Evolutionary conservation across 1,140 invertebrate species (phyloP).

Genomic region (Hyles vespertilio): DNA sequence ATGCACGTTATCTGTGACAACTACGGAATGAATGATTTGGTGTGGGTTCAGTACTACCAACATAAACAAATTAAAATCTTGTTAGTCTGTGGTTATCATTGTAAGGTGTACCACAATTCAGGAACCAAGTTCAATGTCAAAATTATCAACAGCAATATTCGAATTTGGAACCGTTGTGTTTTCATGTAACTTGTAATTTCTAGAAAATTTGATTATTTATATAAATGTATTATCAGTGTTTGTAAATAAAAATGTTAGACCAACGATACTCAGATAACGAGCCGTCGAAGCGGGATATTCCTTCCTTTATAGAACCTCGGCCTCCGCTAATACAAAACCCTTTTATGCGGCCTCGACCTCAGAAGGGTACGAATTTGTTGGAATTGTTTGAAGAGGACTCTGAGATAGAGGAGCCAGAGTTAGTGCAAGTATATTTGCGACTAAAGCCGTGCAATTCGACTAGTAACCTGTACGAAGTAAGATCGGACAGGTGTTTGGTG

Average conservation of each 20-base stretch:
- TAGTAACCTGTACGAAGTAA: conserved; percentile 56
- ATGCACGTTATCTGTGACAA: too few species aligned
- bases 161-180: too few species aligned
- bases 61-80: too few species aligned
- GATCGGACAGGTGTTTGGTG: conserved; percentile 51
- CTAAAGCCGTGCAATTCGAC: conserved; percentile 52
- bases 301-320: conserved; percentile 66
- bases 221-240: conserved; percentile 4
- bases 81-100: too few species aligned
- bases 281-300: conserved; percentile 46
- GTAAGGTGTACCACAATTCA: too few species aligned
- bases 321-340: conserved; percentile 67
- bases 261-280: conserved; percentile 45
- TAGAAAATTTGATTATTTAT: not conserved
- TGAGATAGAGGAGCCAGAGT: conserved; percentile 50
- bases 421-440: conserved; percentile 61
- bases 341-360: conserved; percentile 62
- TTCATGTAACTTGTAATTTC: too few species aligned
- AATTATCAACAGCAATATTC: too few species aligned
- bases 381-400: conserved; percentile 58
- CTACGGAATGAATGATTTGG: too few species aligned
- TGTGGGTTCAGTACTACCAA: too few species aligned
- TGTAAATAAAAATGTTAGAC: conserved; percentile 32
- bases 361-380: conserved; percentile 61
- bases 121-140: too few species aligned